Evolutionary conservation across 2,888 invertebrate genomes (phyloP).

Genomic region (Gibbula magus): DNA sequence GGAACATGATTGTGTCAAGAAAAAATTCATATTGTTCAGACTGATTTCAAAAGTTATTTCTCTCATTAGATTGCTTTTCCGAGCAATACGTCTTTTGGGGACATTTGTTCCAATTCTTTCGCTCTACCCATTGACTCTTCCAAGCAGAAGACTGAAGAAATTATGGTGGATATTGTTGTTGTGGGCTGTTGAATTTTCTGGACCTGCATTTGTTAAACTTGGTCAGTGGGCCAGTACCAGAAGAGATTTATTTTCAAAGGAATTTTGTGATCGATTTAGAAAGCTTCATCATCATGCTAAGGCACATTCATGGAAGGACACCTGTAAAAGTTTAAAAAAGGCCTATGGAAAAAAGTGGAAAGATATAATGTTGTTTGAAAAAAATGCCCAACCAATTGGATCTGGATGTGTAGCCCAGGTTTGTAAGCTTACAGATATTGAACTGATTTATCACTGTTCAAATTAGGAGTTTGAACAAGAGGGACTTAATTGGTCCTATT

Average conservation of each 20-base stretch:
- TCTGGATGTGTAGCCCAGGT: constrained; percentile 78
- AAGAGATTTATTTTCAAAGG: constrained; percentile 76
- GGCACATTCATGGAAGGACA: constrained; percentile 75
- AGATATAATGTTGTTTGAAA: constrained; percentile 72
- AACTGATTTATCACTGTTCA: not conserved
- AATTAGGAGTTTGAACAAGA: not conserved
- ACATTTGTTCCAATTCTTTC: constrained; percentile 57
- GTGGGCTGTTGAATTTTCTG: constrained; percentile 73
- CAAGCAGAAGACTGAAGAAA: constrained; percentile 30
- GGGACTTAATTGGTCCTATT: too few species aligned
- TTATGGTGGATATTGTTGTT: constrained; percentile 57
- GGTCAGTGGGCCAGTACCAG: constrained; percentile 78
- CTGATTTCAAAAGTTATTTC: not conserved
- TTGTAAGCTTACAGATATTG: not conserved
- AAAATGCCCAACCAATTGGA: constrained; percentile 74
- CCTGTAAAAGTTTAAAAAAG: constrained; percentile 63
- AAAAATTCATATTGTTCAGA: not conserved
- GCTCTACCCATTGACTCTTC: constrained; percentile 54
- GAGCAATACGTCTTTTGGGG: constrained; percentile 44
- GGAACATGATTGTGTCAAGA: not conserved
- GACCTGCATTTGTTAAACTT: constrained; percentile 78
- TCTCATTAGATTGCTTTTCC: constrained; percentile 2
- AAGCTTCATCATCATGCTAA: constrained; percentile 71
- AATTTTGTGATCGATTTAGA: constrained; percentile 75
- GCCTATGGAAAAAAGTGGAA: constrained; percentile 74